Evolutionary conservation across 2,797 vertebrate species (phyloP), one percentile per base, ranked within the genome.

Genomic region (Ctenopoma kingsleyae): DNA sequence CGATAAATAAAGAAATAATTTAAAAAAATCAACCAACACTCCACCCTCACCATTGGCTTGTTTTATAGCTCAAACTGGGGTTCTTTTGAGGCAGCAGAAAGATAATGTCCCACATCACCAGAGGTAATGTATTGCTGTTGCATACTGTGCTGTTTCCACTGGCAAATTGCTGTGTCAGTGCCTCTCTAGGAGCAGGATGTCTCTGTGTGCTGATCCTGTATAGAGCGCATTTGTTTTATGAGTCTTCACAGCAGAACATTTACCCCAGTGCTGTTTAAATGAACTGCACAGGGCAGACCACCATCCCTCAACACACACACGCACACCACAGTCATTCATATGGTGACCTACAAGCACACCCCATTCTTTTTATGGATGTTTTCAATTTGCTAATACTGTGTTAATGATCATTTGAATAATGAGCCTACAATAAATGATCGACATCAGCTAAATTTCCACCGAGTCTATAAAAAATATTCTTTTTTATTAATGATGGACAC

Each of bases 181-280:
- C 32, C 70, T 80, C 68, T 71, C 52, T 57, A 5, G 20, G 74
- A 72, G 57, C 59, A 71, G 65, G 62, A 76, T 60, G 55, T 57
- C 57, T 82, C 81, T 64, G 50, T 57, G 67, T 74, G 86, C 71
- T 81, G 82, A 78, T 84, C 82, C 76, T 69, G 52, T 78, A 55
- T 59, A 48, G 41, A 61, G 57, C 68, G 80, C 25, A 66, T 87
- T 90, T 89, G 70, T 76, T 90, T 85, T 73, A 87, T 90, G 82
- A 83, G 57, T 69, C 55, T 51, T 70, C 72, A 74, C 58, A 79
- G 64, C 63, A 64, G 51, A 49, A 43, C 67, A 53, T 74, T 78
- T 68, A 76, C 22, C 38, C 55, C 41, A 22, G 20, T 35, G 10
- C n/a, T 35, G 46, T 50, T 40, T 2, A 16, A 16, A 10, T 46